Percentiles rank a stretch among this genome's conserved stretches.
Conservation (phyloP, 1,140 invertebrate species). For the Lepidurus arcticus region DNA sequence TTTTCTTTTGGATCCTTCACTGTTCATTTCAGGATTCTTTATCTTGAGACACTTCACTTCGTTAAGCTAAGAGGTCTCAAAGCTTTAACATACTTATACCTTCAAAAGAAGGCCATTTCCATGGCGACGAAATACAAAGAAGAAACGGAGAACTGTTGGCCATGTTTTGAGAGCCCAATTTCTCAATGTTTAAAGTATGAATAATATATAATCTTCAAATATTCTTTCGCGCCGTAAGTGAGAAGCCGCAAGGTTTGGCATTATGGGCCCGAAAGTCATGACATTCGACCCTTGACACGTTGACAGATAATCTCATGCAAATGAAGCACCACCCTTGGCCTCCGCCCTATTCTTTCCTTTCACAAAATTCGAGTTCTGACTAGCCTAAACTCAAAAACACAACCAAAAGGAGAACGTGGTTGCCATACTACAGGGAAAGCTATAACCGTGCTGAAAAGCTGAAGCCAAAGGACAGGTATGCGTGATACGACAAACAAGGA, state of each 20-base stretch:
- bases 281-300: background rate
- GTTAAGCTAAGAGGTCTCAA: too few species aligned
- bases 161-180: too few species aligned
- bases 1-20: too few species aligned
- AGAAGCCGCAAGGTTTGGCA: background rate
- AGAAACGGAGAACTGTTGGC: too few species aligned
- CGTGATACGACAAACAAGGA: too few species aligned
- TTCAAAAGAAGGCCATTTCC: too few species aligned
- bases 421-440: background rate
- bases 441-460: background rate
- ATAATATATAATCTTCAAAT: background rate
- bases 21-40: too few species aligned
- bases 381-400: background rate
- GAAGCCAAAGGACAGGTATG: too few species aligned
- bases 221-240: background rate
- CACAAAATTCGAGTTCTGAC: background rate
- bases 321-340: slow-evolving; percentile 20
- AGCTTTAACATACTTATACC: too few species aligned
- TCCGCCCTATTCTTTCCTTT: slow-evolving; percentile 15
- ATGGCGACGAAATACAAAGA: too few species aligned
- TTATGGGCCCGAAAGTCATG: background rate
- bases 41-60: too few species aligned
- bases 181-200: too few species aligned
- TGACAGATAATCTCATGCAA: slow-evolving; percentile 1
- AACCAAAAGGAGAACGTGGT: background rate